Conservation (phyloP, 1,140 invertebrate species). For the Trichoplusia ni region DNA sequence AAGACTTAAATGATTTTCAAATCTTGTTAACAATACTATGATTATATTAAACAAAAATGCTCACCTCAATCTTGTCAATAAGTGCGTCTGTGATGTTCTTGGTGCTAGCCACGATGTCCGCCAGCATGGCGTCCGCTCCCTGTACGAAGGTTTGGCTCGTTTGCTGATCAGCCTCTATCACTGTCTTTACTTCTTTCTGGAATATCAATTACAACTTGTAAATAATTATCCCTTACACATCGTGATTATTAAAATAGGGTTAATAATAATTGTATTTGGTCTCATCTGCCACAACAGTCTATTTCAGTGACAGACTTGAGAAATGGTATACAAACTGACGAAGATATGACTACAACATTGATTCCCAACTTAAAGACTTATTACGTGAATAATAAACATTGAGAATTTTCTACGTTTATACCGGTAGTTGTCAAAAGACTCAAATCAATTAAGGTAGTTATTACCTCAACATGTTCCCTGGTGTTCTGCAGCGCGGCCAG, state of each 20-base stretch:
- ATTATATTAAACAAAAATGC: background rate
- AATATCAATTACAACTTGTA: background rate
- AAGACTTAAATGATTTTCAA: too few species aligned
- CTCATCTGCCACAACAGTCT: too few species aligned
- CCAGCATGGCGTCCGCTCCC: background rate
- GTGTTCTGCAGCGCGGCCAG: slow-evolving; percentile 33
- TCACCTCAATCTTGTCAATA: slow-evolving; percentile 30
- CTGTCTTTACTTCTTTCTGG: slow-evolving; percentile 5
- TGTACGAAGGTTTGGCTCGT: background rate
- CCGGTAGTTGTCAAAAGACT: background rate
- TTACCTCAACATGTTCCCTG: slow-evolving; percentile 41
- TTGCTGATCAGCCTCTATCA: background rate
- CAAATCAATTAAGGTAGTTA: background rate
- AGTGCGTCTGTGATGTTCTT: slow-evolving; percentile 8
- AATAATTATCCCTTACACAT: too few species aligned
- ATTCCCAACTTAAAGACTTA: too few species aligned
- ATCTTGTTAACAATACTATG: background rate
- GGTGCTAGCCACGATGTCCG: background rate
- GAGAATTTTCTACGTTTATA: slow-evolving; percentile 2
- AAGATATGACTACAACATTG: too few species aligned
- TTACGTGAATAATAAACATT: too few species aligned
- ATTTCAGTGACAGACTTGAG: too few species aligned
- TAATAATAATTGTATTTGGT: too few species aligned
- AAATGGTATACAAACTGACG: too few species aligned
- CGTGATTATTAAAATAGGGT: too few species aligned